Evolutionary conservation across 2,888 invertebrate genomes (phyloP).

Genomic region (Amphimallon solstitiale): DNA sequence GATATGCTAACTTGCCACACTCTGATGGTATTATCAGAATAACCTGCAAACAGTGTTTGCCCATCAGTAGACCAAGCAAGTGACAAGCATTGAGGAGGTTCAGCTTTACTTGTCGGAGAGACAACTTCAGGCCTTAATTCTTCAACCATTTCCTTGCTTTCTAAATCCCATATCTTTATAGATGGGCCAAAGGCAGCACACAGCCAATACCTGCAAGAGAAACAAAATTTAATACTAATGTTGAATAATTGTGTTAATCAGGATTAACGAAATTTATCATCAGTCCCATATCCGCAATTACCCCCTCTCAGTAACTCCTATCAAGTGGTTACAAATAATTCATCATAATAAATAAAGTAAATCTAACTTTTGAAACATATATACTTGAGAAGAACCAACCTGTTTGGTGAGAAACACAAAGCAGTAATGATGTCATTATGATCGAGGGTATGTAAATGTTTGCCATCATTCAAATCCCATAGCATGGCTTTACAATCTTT

Average conservation of each 20-base stretch:
- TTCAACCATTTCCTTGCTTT: constrained; percentile 99
- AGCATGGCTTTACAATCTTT: constrained; percentile 99
- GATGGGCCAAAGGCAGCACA: constrained; percentile 98
- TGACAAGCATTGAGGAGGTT: constrained; percentile 95
- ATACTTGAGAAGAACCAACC: constrained; percentile 60
- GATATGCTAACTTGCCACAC: constrained; percentile 98
- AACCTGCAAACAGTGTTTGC: constrained; percentile 98
- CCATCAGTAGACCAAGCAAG: constrained; percentile 99
- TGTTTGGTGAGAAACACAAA: constrained; percentile 98
- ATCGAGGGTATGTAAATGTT: constrained; percentile 97
- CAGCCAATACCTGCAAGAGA: constrained; percentile 82
- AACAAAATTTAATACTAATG: background rate
- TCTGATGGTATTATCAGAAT: constrained; percentile 97
- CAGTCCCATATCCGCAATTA: constrained; percentile 64
- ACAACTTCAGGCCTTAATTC: constrained; percentile 97
- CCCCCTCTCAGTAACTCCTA: constrained; percentile 59
- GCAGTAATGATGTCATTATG: constrained; percentile 99
- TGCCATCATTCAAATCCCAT: constrained; percentile 99
- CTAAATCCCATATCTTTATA: constrained; percentile 99
- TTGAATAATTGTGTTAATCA: constrained; percentile 5
- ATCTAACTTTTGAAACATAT: background rate
- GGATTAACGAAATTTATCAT: constrained; percentile 50
- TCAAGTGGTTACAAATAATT: constrained; percentile 56
- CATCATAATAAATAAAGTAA: constrained; percentile 1
- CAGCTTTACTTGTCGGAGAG: constrained; percentile 80